These are phyloP conservation scores for Lampris incognitus DNA, from an alignment of 2,113 vertebrate genomes.

Conservation along the genomic window DNA sequence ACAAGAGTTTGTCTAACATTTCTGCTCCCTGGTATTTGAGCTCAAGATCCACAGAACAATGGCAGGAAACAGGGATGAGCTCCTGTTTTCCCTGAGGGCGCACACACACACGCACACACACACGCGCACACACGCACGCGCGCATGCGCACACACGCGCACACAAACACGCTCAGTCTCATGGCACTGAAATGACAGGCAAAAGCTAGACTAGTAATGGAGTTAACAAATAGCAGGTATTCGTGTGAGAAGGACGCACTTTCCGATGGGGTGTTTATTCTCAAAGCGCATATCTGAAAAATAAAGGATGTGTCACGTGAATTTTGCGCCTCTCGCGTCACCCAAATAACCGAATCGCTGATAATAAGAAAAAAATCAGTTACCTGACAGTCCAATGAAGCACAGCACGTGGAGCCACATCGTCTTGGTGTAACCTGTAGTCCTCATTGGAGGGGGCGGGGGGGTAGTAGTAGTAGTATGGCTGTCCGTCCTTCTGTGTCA, in stretches of 20 bases:
- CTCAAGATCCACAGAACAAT: constrained; percentile 77
- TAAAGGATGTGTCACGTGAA: not conserved
- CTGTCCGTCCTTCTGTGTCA: constrained; percentile 6
- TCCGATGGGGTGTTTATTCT: not conserved
- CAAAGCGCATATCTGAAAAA: not conserved
- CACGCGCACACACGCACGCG: no score
- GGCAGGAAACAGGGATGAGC: constrained; percentile 81
- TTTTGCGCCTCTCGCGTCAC: no score
- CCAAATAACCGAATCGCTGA: not conserved
- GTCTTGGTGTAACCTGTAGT: constrained; percentile 66
- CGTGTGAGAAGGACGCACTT: not conserved
- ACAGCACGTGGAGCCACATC: constrained; percentile 64
- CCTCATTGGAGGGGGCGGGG: constrained; percentile 19
- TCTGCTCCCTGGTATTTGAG: constrained; percentile 50
- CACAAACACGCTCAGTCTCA: no score
- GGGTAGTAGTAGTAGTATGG: not conserved
- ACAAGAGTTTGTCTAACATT: constrained; percentile 37
- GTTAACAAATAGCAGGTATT: not conserved
- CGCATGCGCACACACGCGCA: no score
- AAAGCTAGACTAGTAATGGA: not conserved
- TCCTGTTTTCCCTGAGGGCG: constrained; percentile 46
- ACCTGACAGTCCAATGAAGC: constrained; percentile 71
- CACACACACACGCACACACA: not conserved
- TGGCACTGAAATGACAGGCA: no score
- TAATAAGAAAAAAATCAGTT: constrained; percentile 31